Base-by-base conservation (phyloP, 1,140 invertebrate species). In the Theocolax elegans region DNA sequence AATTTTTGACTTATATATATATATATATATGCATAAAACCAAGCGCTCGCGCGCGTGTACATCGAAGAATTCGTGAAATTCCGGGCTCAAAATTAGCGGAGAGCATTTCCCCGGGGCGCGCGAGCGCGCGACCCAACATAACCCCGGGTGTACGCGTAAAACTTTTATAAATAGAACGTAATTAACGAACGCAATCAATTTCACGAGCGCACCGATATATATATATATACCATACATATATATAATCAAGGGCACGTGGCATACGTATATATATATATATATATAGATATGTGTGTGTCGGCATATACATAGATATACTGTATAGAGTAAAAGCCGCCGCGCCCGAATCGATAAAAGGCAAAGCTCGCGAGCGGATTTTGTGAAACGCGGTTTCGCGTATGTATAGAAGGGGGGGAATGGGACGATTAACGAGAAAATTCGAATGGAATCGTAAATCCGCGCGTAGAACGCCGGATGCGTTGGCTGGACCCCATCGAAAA, bases 111-210 rank as follows among this genome's bases (percentile, higher is more conserved):
- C 42, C 2, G 38, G 42, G 4, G 10, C 31, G 10, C 10, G 4
- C 31, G 31, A 35, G 10, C 42, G 15, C 8, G 42, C n/a, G n/a
- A 13, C 19, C 13, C 48, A 12, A 19, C 21, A 15, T 6, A 21
- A 13, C 7, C 3, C n/a, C 3, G 21, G 17, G 35, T 12, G 51
- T 3, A 23, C 29, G 40, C 53, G 54, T 63, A 56, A 71, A 71
- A 71, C 69, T 71, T 71, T 65, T 71, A 71, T 71, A 71, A 71
- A 71, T 49, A 66, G 62, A 65, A 71, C 69, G 69, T 71, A 71
- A 71, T 71, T 65, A 71, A 71, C 69, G 62, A 71, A 71, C 42
- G 62, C 69, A 71, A 71, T 71, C 69, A 65, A 71, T 71, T 71
- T 65, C 35, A 60, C 54, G 69, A 59, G 62, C 44, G 19, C 51